Conservation (phyloP, 1,140 invertebrate species). For the Agrypnia vestita region DNA sequence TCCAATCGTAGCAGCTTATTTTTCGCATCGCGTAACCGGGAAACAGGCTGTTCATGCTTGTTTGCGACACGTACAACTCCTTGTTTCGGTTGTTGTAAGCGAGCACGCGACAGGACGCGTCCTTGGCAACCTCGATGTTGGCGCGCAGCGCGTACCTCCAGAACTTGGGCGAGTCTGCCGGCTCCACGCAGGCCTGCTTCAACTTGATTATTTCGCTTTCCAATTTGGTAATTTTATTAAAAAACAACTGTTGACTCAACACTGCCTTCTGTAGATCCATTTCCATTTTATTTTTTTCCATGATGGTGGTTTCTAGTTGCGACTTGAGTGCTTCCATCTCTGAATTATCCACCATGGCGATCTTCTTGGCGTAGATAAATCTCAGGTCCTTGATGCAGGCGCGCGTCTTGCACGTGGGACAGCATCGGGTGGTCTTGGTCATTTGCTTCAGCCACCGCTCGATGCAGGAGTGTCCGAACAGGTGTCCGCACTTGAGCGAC, state of each 20-base stretch:
- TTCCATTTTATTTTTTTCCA: slow-evolving; percentile 65
- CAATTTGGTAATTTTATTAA: slow-evolving; percentile 68
- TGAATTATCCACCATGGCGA: slow-evolving; percentile 71
- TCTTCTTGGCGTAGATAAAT: slow-evolving; percentile 75
- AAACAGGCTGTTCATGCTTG: slow-evolving; percentile 80
- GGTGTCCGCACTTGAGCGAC: slow-evolving; percentile 90
- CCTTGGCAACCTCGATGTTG: slow-evolving; percentile 76
- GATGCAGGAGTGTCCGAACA: slow-evolving; percentile 91
- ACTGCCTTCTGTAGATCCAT: slow-evolving; percentile 65
- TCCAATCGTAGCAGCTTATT: slow-evolving; percentile 79
- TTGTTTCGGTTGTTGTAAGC: slow-evolving; percentile 77
- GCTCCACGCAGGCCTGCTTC: neutral
- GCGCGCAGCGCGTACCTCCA: slow-evolving; percentile 23
- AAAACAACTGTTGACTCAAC: slow-evolving; percentile 62
- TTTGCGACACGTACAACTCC: slow-evolving; percentile 82
- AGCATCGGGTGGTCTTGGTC: slow-evolving; percentile 71
- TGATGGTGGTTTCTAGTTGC: slow-evolving; percentile 69
- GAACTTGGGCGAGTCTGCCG: slow-evolving; percentile 45
- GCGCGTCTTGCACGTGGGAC: slow-evolving; percentile 91
- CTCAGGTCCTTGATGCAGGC: slow-evolving; percentile 82
- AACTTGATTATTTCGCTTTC: slow-evolving; percentile 65
- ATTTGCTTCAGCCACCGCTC: slow-evolving; percentile 81
- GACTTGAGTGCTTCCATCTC: slow-evolving; percentile 73
- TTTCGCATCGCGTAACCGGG: slow-evolving; percentile 86
- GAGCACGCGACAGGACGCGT: slow-evolving; percentile 85